Percentiles rank a stretch among this genome's conserved stretches.
Conservation (phyloP, 2,797 vertebrate genomes). For the Hydrophis major region DNA sequence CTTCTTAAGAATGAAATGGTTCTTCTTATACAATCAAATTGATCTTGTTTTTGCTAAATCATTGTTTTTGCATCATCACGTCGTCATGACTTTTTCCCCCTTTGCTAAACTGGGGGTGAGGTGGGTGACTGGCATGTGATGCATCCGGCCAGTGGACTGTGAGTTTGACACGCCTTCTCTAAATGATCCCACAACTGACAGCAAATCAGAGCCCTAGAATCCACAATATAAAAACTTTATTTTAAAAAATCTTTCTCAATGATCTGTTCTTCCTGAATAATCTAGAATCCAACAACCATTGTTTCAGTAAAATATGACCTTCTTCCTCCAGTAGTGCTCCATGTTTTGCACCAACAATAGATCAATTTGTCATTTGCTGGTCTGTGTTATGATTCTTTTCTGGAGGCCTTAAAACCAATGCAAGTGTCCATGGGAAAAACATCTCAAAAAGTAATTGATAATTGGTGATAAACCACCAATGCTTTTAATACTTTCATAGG, state of each 20-base stretch:
- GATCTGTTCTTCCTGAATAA: not conserved
- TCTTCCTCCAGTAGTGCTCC: not conserved
- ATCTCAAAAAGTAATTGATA: not conserved
- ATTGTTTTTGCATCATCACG: no score
- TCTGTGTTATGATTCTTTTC: slow-evolving; percentile 40
- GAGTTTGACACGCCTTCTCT: not conserved
- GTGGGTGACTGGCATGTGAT: no score
- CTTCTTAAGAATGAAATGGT: not conserved
- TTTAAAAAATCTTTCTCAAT: not conserved
- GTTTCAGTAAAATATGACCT: not conserved
- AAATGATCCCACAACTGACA: not conserved
- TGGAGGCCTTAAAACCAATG: slow-evolving; percentile 9
- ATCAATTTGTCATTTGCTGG: slow-evolving; percentile 19
- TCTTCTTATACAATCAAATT: not conserved
- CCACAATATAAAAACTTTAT: not conserved
- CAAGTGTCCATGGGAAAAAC: not conserved
- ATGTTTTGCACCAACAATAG: not conserved
- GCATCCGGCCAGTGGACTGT: no score
- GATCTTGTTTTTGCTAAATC: not conserved
- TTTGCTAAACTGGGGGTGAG: no score
- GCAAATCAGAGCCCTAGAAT: not conserved
- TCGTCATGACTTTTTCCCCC: no score
- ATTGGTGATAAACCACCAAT: slow-evolving; percentile 15
- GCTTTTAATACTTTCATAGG: not conserved
- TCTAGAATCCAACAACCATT: not conserved